Conservation (phyloP, 1,140 invertebrate genomes). For the Drosophila yakuba region DNA sequence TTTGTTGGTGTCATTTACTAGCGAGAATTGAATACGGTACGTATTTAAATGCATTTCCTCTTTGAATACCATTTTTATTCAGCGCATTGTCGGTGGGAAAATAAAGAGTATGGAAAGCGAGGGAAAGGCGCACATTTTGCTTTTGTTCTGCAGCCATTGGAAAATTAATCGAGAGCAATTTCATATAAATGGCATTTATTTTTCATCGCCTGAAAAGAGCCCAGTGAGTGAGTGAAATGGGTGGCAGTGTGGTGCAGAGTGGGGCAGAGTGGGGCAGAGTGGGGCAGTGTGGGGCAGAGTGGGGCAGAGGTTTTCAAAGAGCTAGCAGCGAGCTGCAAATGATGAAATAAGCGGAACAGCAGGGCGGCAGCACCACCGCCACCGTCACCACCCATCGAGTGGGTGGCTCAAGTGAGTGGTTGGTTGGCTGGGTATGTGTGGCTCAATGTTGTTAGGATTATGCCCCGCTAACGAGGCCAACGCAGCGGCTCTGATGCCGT, state of each 20-base stretch:
- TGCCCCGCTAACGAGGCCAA: constrained; percentile 68
- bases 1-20: constrained; percentile 18
- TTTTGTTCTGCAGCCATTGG: constrained; percentile 44
- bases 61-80: constrained; percentile 49
- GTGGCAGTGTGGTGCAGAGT: not conserved
- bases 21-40: constrained; percentile 16
- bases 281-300: not conserved
- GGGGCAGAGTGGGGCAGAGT: not conserved
- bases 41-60: constrained; percentile 58
- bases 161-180: constrained; percentile 69
- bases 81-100: constrained; percentile 30
- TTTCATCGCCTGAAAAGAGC: constrained; percentile 34
- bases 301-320: not conserved
- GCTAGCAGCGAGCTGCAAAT: constrained; percentile 17
- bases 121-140: constrained; percentile 23
- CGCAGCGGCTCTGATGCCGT: constrained; percentile 38
- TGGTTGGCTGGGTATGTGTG: constrained; percentile 4
- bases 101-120: constrained; percentile 12
- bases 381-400: not conserved
- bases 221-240: not conserved
- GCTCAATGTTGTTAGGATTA: constrained; percentile 60
- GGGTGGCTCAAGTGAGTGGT: not conserved
- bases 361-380: not conserved
- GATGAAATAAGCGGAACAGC: constrained; percentile 30
- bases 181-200: constrained; percentile 67